phyloP scores from a whole-genome alignment of 2,888 invertebrate species.

The Germaria angustata region DNA sequence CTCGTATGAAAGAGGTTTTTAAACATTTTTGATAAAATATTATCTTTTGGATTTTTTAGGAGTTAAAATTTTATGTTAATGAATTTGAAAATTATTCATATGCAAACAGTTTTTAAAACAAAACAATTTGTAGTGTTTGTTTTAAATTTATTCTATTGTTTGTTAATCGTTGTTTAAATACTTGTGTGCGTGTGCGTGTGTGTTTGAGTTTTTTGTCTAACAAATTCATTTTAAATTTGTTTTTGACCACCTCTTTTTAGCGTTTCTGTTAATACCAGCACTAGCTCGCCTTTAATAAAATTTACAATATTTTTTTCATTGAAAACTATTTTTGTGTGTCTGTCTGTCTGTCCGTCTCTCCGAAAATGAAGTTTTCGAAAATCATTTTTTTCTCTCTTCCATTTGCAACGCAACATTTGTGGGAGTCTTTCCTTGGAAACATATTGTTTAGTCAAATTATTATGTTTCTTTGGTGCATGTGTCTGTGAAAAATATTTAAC shows the following conservation, averaged over 20 bases:
- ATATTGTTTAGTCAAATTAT: constrained; percentile 8
- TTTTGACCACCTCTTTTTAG: constrained; percentile 49
- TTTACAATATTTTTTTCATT: not conserved
- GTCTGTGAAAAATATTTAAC: constrained; percentile 34
- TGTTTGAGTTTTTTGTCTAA: not conserved
- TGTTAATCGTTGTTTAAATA: not conserved
- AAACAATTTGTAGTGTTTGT: constrained; percentile 11
- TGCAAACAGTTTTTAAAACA: not conserved
- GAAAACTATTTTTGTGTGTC: not conserved
- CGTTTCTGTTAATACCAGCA: constrained; percentile 36
- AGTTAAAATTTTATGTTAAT: not conserved
- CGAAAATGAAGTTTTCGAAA: not conserved
- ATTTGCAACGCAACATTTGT: not conserved
- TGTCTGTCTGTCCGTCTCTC: not conserved
- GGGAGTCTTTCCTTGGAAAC: constrained; percentile 6
- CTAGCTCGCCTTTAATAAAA: constrained; percentile 46
- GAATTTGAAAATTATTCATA: not conserved
- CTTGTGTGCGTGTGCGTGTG: not conserved
- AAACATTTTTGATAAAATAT: too few species aligned
- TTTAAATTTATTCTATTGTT: constrained; percentile 34
- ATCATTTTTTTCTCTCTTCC: constrained; percentile 32
- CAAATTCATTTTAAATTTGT: constrained; percentile 52
- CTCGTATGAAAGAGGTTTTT: too few species aligned
- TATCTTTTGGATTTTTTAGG: not conserved
- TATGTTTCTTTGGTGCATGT: not conserved